Percentiles rank a stretch among this genome's conserved stretches.
phyloP scores from a whole-genome alignment of 2,113 vertebrate species.

The Mormoops blainvillei region DNA sequence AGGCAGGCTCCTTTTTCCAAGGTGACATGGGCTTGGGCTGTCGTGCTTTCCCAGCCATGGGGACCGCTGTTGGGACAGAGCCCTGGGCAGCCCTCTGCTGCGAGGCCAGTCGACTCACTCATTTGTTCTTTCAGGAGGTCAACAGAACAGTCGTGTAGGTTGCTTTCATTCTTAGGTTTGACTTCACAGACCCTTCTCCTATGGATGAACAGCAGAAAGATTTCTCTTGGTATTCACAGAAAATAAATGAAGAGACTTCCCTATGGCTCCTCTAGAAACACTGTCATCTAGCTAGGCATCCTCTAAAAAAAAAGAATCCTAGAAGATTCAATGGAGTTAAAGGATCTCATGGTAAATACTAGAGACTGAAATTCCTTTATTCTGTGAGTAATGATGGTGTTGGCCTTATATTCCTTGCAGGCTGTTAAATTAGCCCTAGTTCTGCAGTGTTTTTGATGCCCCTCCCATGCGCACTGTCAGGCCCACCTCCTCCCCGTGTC shows the following conservation, averaged over 20 bases:
- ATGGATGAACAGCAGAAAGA: background rate
- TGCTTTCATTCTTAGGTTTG: background rate
- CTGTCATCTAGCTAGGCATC: background rate
- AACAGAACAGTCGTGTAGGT: background rate
- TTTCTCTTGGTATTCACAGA: background rate
- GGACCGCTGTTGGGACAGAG: no score
- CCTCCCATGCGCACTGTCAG: background rate
- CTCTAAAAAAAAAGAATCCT: background rate
- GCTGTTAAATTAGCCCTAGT: background rate
- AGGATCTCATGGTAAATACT: background rate
- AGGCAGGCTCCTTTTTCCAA: background rate
- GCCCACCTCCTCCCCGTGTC: fast-evolving
- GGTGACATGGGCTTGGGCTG: background rate
- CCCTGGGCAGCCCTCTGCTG: fast-evolving
- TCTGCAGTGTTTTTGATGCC: background rate
- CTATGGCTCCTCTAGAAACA: background rate
- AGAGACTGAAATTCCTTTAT: background rate
- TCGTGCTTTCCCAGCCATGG: no score
- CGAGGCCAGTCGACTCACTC: background rate
- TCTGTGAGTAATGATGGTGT: background rate
- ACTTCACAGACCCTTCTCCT: background rate
- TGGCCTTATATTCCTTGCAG: background rate
- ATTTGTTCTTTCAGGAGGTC: background rate
- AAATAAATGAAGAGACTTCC: background rate
- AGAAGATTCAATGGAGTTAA: background rate